Conservation (phyloP, 2,113 vertebrate species). For the Danionella cerebrum region DNA sequence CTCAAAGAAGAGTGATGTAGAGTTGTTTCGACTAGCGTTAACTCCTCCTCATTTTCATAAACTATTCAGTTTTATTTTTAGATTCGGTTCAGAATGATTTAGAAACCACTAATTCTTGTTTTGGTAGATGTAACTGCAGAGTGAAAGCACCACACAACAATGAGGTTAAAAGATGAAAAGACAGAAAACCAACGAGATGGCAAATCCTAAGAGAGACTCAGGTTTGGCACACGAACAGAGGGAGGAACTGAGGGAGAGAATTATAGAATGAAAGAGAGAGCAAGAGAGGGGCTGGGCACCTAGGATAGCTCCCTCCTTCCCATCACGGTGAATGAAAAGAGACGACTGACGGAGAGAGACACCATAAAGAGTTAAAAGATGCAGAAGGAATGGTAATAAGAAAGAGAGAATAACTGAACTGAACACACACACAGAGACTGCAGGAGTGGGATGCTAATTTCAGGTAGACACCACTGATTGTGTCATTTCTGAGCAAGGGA, state of each 20-base stretch:
- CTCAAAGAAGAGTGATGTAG: no score
- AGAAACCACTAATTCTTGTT: not conserved
- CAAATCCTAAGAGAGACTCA: not conserved
- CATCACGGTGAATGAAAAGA: conserved; percentile 19
- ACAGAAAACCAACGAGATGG: not conserved
- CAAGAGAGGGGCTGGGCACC: conserved; percentile 22
- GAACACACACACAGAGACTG: not conserved
- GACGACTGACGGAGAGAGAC: conserved; percentile 3
- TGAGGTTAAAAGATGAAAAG: conserved; percentile 13
- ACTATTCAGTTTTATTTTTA: not conserved
- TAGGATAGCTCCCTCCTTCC: conserved; percentile 32
- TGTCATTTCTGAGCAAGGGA: not conserved
- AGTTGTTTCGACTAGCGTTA: no score
- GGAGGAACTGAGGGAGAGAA: not conserved
- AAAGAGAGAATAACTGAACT: conserved; percentile 15
- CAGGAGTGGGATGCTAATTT: conserved; percentile 12
- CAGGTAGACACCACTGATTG: not conserved
- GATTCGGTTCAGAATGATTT: not conserved
- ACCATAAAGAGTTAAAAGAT: conserved; percentile 15
- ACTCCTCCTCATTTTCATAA: not conserved
- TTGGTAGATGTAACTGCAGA: not conserved
- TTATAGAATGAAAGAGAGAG: conserved; percentile 14
- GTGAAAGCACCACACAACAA: not conserved
- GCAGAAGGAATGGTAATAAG: not conserved
- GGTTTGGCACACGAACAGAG: not conserved